phyloP scores from a whole-genome alignment of 2,113 vertebrate genomes.

The Macaca nemestrina region DNA sequence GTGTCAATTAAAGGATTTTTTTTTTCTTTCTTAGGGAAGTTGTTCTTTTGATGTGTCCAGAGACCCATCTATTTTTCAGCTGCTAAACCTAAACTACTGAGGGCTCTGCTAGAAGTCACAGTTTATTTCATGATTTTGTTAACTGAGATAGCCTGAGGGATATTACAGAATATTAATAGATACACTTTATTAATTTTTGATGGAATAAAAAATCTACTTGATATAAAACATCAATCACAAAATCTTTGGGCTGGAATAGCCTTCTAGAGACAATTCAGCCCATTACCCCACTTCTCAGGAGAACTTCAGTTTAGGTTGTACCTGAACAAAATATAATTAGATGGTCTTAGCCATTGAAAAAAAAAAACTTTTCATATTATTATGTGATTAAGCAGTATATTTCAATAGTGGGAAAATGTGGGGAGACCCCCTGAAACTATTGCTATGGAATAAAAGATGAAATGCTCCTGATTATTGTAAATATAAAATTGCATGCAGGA shows the following conservation, averaged over 20 bases:
- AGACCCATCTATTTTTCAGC: constrained; percentile 32
- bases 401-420: not conserved
- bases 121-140: constrained; percentile 30
- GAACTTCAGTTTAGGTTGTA: not conserved
- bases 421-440: no score
- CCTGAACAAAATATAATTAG: not conserved
- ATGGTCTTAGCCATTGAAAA: not conserved
- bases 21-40: not conserved
- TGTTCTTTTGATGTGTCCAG: not conserved
- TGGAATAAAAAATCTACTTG: constrained; percentile 48
- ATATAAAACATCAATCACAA: constrained; percentile 60
- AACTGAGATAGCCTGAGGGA: not conserved
- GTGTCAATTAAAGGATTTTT: not conserved
- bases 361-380: not conserved
- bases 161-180: constrained; percentile 44
- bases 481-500: no score
- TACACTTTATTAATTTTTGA: constrained; percentile 49
- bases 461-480: no score
- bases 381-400: constrained; percentile 4
- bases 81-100: constrained; percentile 47
- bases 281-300: not conserved
- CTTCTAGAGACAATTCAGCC: not conserved
- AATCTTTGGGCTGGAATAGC: not conserved
- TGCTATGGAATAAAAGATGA: no score
- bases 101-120: not conserved